Conservation (phyloP, 2,113 vertebrate species). For the Neotoma lepida region DNA sequence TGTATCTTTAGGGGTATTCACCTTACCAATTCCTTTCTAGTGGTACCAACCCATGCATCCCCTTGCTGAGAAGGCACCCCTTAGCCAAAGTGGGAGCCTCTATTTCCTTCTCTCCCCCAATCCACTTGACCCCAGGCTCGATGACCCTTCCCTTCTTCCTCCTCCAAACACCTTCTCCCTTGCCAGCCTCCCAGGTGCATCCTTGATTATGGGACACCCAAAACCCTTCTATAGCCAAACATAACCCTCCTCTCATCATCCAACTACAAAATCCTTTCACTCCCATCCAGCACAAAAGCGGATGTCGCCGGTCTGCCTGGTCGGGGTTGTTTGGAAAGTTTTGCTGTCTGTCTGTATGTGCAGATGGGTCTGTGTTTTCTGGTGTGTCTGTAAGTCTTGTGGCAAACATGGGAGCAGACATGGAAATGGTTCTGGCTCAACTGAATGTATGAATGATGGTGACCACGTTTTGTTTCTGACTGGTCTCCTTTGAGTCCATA, state of each 20-base stretch:
- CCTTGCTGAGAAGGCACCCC: not conserved
- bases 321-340: no score
- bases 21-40: not conserved
- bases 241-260: not conserved
- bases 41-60: not conserved
- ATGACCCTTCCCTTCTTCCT: not conserved
- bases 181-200: not conserved
- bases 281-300: no score
- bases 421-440: no score
- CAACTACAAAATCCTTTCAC: no score
- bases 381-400: no score
- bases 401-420: no score
- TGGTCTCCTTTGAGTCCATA: no score
- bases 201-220: not conserved
- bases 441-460: no score
- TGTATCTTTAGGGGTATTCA: not conserved
- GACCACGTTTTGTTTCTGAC: no score
- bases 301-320: no score
- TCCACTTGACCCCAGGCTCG: not conserved
- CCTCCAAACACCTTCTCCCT: not conserved
- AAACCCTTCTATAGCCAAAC: not conserved
- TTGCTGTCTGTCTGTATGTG: no score
- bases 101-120: not conserved
- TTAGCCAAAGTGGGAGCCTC: not conserved
- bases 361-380: no score